phyloP scores from a whole-genome alignment of 1,140 invertebrate species.

The Ectropis grisescens region DNA sequence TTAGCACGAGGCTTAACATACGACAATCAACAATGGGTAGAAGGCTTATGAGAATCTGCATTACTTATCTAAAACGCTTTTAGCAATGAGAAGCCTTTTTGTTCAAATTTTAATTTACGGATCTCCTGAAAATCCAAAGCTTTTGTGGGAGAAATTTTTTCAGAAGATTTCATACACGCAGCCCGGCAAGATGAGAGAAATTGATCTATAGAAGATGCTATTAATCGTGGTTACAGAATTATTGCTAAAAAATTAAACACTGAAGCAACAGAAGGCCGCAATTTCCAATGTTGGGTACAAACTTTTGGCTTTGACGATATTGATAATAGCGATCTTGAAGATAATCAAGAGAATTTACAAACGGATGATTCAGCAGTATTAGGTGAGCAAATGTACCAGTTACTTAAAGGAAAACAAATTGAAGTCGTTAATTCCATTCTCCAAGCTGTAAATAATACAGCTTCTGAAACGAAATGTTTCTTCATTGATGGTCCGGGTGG shows the following conservation, averaged over 20 bases:
- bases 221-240: constrained; percentile 6
- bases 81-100: constrained; percentile 9
- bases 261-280: constrained; percentile 6
- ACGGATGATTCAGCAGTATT: constrained; percentile 5
- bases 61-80: constrained; percentile 6
- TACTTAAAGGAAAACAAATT: constrained; percentile 6
- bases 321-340: constrained; percentile 3
- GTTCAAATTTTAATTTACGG: constrained; percentile 11
- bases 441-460: constrained; percentile 9
- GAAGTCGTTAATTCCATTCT: constrained; percentile 9
- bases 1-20: constrained; percentile 7
- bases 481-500: constrained; percentile 74
- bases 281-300: constrained; percentile 4
- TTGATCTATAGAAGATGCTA: constrained; percentile 2
- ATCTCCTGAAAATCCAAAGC: constrained; percentile 10
- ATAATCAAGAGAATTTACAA: constrained; percentile 5
- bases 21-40: constrained; percentile 11
- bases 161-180: constrained; percentile 6
- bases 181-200: constrained; percentile 5
- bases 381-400: constrained; percentile 11
- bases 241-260: constrained; percentile 6
- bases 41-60: constrained; percentile 2
- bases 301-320: constrained; percentile 4
- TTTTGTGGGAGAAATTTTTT: constrained; percentile 6
- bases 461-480: constrained; percentile 34